A percentile compares a stretch with the other conserved stretches of the same genome.
phyloP scores from a whole-genome alignment of 2,797 vertebrate genomes.

The Enteromius argenteus region DNA sequence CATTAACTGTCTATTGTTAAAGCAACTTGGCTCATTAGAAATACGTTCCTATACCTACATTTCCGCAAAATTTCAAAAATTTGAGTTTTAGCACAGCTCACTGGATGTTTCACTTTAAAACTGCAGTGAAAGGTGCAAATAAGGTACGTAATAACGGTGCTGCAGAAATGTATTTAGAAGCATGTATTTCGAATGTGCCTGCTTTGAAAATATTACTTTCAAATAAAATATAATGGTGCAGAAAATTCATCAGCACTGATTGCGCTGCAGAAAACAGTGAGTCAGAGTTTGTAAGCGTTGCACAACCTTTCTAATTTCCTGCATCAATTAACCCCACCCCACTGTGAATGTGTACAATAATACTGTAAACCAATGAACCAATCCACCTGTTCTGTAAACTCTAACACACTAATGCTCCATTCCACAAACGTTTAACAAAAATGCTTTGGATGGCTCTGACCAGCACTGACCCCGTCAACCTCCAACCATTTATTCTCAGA shows the following conservation, averaged over 20 bases:
- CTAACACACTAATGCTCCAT: not conserved
- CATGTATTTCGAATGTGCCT: too few relatives aligned
- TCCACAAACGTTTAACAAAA: slow-evolving; percentile 20
- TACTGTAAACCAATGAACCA: not conserved
- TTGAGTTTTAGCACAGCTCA: too few relatives aligned
- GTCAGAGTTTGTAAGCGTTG: not conserved
- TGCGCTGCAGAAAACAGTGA: not conserved
- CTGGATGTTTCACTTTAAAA: too few relatives aligned
- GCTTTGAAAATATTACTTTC: not conserved
- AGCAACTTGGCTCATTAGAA: too few relatives aligned
- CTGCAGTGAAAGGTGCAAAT: too few relatives aligned
- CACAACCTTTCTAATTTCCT: not conserved
- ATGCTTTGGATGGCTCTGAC: not conserved
- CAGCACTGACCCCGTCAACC: not conserved
- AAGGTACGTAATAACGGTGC: too few relatives aligned
- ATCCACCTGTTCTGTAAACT: slow-evolving; percentile 11
- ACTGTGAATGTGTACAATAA: slow-evolving; percentile 24
- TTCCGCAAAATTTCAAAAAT: too few relatives aligned
- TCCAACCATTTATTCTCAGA: slow-evolving; percentile 23
- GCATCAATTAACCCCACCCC: not conserved
- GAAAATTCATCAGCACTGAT: too few relatives aligned
- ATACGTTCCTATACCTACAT: too few relatives aligned
- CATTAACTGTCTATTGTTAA: not conserved
- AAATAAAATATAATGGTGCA: not conserved
- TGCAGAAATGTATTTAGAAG: too few relatives aligned